Conservation (phyloP, 2,888 invertebrate genomes). For the Agelastica alni region DNA sequence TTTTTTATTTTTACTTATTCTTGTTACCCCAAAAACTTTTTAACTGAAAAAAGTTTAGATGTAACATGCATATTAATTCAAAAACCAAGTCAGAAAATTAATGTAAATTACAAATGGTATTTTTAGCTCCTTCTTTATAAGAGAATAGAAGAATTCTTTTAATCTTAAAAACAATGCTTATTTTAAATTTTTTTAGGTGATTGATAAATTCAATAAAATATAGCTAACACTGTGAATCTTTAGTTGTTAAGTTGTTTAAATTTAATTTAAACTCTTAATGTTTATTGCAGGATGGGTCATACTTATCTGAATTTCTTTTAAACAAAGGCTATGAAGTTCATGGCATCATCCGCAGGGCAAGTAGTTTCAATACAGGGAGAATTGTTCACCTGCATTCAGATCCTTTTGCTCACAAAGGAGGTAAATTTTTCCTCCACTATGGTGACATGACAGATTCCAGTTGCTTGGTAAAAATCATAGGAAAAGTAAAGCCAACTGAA, state of each 20-base stretch:
- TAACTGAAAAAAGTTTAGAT: too few species aligned
- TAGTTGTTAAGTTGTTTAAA: neutral
- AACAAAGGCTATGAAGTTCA: conserved; percentile 94
- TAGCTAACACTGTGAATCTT: too few species aligned
- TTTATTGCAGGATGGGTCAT: conserved; percentile 88
- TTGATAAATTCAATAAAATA: neutral
- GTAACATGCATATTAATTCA: neutral
- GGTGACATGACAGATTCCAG: conserved; percentile 99
- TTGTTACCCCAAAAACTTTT: too few species aligned
- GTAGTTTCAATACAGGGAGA: conserved; percentile 94
- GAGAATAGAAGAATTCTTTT: neutral
- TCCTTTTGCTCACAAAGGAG: conserved; percentile 83
- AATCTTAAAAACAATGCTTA: neutral
- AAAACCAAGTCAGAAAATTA: too few species aligned
- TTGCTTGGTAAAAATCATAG: conserved; percentile 85
- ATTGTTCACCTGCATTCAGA: conserved; percentile 96
- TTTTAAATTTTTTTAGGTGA: neutral
- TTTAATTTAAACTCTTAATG: neutral
- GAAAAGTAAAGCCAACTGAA: conserved; percentile 80
- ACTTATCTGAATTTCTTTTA: conserved; percentile 90
- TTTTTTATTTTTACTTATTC: too few species aligned
- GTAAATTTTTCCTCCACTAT: conserved; percentile 92
- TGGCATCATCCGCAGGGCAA: conserved; percentile 92
- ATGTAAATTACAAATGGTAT: neutral
- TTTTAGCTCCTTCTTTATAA: neutral